Percentiles rank a stretch among this genome's conserved stretches.
Conservation (phyloP, 2,888 invertebrate species). For the Melieria picta region DNA sequence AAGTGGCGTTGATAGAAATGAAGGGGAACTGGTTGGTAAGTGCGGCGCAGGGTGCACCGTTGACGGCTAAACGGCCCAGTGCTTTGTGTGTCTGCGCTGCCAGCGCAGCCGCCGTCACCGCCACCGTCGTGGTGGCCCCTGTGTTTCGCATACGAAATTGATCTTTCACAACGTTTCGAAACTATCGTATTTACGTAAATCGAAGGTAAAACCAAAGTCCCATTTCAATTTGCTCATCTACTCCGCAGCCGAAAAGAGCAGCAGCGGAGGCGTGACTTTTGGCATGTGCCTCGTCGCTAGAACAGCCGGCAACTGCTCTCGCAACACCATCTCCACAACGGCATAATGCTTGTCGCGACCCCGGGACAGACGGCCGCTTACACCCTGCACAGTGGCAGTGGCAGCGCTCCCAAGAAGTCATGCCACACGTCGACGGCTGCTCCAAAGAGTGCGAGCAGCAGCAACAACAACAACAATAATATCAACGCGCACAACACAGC, state of each 20-base stretch:
- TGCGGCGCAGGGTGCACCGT: not conserved
- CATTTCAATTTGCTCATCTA: not conserved
- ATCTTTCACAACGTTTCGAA: slow-evolving; percentile 22
- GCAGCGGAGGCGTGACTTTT: not conserved
- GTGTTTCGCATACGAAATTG: slow-evolving; percentile 11
- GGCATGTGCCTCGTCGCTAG: slow-evolving; percentile 21
- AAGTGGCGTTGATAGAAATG: slow-evolving; percentile 8
- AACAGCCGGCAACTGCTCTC: slow-evolving; percentile 4
- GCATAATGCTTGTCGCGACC: slow-evolving; percentile 49
- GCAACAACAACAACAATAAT: slow-evolving; percentile 45
- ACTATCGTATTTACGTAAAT: not conserved
- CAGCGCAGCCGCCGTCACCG: not conserved
- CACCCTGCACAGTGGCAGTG: slow-evolving; percentile 41
- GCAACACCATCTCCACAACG: slow-evolving; percentile 22
- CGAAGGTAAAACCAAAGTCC: not conserved
- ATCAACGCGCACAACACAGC: slow-evolving; percentile 35
- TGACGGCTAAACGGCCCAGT: too few species aligned
- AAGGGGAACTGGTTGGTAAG: slow-evolving; percentile 1
- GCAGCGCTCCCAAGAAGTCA: slow-evolving; percentile 30
- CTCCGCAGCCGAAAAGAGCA: too few species aligned
- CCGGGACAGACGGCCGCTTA: slow-evolving; percentile 46
- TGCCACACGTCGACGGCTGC: slow-evolving; percentile 30
- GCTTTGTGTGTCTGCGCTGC: not conserved
- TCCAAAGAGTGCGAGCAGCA: slow-evolving; percentile 23
- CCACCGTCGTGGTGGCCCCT: not conserved